These are phyloP conservation scores for Ichneumoninae sp. DNA, from an alignment of 2,888 invertebrate genomes.

Conservation along the genomic window DNA sequence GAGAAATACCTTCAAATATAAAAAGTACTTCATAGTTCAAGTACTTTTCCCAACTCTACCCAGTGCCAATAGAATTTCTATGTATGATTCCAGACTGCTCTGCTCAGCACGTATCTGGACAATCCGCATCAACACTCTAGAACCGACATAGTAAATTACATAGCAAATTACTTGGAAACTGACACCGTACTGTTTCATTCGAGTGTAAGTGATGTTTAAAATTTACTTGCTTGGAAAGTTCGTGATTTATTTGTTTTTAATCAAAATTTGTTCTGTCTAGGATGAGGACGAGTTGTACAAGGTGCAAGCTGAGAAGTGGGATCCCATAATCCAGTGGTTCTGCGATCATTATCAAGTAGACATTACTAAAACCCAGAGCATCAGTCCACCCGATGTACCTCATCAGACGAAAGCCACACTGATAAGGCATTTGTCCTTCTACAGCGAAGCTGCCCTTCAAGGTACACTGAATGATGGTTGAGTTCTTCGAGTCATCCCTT, in stretches of 20 bases:
- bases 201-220: conserved; percentile 85
- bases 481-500: neutral
- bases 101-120: conserved; percentile 96
- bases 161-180: conserved; percentile 92
- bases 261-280: conserved; percentile 83
- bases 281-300: conserved; percentile 91
- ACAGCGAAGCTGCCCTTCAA: conserved; percentile 92
- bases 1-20: too few relatives aligned
- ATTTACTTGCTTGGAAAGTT: neutral
- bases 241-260: neutral
- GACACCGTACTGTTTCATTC: conserved; percentile 93
- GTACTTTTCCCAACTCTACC: too few relatives aligned
- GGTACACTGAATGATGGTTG: conserved; percentile 86
- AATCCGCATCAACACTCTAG: conserved; percentile 94
- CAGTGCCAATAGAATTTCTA: too few relatives aligned
- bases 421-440: conserved; percentile 91
- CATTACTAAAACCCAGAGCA: conserved; percentile 89
- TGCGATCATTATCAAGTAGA: conserved; percentile 91
- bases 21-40: too few relatives aligned
- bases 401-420: conserved; percentile 89
- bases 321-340: conserved; percentile 95
- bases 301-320: conserved; percentile 94
- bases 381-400: conserved; percentile 89
- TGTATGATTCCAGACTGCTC: conserved; percentile 88
- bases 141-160: conserved; percentile 90